Evolutionary conservation across 2,888 invertebrate species (phyloP), one percentile per base, ranked within the genome.

Genomic region (Drosophila stalkeri): DNA sequence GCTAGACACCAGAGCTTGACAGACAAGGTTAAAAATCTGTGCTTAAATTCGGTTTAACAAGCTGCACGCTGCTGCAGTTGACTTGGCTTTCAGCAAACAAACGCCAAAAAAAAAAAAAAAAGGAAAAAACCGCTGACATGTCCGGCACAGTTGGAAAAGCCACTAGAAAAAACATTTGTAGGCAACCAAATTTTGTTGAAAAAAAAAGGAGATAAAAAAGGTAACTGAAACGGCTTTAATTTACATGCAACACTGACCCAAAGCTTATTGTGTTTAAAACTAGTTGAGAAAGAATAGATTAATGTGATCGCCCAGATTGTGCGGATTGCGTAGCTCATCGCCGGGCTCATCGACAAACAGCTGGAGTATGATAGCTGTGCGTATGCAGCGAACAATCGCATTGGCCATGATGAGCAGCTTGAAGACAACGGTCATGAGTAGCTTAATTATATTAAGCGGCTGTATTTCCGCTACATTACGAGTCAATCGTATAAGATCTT

Each of bases 261-360:
- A 12, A 44, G 16, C 3, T 20, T 3, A 5, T 14, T 3, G 5
- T 14, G 18, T 7, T 55, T 9, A 9, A 18, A 23, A 18, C 60
- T 63, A 76, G 18, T 54, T 52, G 11, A 57, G 43, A 39, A 81
- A 70, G 4, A 81, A 49, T 7, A 64, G 8, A 47, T 35, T 54
- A 0, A 72, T 47, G 41, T 72, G 67, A 12, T 81, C 78, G n/a
- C 69, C 81, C 46, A 82, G 57, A n/a, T 63, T 64, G 11, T 60
- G 27, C 6, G 11, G 1, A 9, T 76, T 69, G 5, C 9, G 39
- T 9, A 80, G 2, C 12, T 37, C 9, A 0, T 14, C 16, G 0
- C 23, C 44, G 1, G 20, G 9, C 14, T 80, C 55, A 0, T 5
- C 1, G 16, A 41, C 12, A 1, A 80, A 62, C 0, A 56, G 3